Evolutionary conservation across 2,888 invertebrate genomes (phyloP), one percentile per base, ranked within the genome.

Genomic region (Epirrhoe tristata): DNA sequence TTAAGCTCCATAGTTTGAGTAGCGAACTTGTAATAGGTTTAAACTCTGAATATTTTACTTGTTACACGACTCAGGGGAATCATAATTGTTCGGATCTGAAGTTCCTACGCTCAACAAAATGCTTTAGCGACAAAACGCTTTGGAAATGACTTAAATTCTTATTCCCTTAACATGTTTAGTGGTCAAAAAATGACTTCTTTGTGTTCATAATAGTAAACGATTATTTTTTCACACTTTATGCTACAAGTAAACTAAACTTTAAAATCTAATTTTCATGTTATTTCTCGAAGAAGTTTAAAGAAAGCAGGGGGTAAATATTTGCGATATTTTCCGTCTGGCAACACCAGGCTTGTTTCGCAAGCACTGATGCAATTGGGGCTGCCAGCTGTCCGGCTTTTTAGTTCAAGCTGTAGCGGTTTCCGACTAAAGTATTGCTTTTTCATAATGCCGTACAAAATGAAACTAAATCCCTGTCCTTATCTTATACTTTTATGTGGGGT

Each of bases 21-120:
- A 80, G 75, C 68, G 67, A 86, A 87, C 82, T 87, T 84, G 80
- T 88, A 87, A 88, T 88, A 87, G 87, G 87, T 88, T 88, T 87
- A 88, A 83, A 81, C 78, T 84, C 78, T 82, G 82, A 84, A 87
- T 86, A 85, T 84, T 87, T 82, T 77, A 87, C 81, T 67, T 66
- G 62, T 36, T 51, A n/a, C 60, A 51, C 70, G 66, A 46, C 69
- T 66, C 66, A 62, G 73, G 51, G 58, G 53, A 63, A 53, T 63
- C 65, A 69, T 75, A 71, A 65, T 74, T 73, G 64, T 69, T 74
- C 61, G 77, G 73, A 70, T 70, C 71, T 14, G n/a, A 56, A 56
- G 46, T 56, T 58, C 10, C 16, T 24, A 5, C 8, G 54, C 17
- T 48, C 16, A 16, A 12, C 14, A 48, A 5, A 14, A 48, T 14